These are phyloP conservation scores for Helicoverpa zea DNA, from an alignment of 1,140 invertebrate genomes.

Conservation along the genomic window DNA sequence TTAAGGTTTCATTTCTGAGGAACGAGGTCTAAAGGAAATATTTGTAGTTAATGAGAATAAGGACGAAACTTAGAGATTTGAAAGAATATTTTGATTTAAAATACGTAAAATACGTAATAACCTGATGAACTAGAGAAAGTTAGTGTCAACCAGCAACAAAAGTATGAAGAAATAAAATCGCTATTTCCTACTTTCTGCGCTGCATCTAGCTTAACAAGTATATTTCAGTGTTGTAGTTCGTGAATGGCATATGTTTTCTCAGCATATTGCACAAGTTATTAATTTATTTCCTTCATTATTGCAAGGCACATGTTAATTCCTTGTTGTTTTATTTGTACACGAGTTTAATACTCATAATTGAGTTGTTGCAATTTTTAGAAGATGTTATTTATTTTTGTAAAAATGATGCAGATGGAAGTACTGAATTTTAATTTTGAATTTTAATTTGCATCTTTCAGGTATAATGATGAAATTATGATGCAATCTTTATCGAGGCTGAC, in stretches of 20 bases:
- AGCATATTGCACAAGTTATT: constrained; percentile 37
- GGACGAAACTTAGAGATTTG: too few species aligned
- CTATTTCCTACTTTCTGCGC: constrained; percentile 1
- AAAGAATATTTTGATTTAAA: too few species aligned
- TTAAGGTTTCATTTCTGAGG: too few species aligned
- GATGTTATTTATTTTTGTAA: constrained; percentile 7
- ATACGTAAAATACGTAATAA: too few species aligned
- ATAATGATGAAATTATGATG: too few species aligned
- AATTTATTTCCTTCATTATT: constrained; percentile 22
- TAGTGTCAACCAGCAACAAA: too few species aligned
- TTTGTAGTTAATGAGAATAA: too few species aligned
- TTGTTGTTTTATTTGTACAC: neutral
- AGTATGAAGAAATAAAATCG: neutral
- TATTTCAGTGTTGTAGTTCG: constrained; percentile 33
- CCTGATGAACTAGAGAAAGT: too few species aligned
- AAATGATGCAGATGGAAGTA: neutral
- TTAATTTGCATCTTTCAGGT: too few species aligned
- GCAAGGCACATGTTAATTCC: neutral
- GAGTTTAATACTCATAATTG: neutral
- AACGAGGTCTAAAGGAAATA: too few species aligned
- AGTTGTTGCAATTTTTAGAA: neutral
- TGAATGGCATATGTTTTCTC: constrained; percentile 43
- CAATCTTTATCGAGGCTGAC: too few species aligned
- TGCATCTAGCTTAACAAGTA: constrained; percentile 30
- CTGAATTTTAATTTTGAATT: too few species aligned